Base-by-base conservation (phyloP, 2,113 vertebrate species). In the Xyrauchen texanus region DNA sequence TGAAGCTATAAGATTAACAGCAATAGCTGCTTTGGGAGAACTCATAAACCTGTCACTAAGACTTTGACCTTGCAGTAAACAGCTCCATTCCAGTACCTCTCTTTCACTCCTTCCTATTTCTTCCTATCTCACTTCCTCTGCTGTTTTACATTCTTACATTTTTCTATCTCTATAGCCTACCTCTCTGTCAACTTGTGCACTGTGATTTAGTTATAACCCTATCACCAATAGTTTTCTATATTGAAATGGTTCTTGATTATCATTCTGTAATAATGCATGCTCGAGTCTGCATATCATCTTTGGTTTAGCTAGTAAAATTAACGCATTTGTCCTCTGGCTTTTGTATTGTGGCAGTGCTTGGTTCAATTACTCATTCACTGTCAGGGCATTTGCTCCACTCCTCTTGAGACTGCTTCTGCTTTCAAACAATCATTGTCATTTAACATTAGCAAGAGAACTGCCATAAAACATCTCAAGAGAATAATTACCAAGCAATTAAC, bases 41-140 rank as follows among this genome's bases (percentile, higher is more conserved):
- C 75, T 90, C 66, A 73, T 90, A 93, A 93, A 91, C 89, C 90
- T 90, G 88, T 81, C 90, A 85, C 82, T 83, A 85, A 87, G 87
- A 91, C 90, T 89, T 89, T 94, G 92, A 93, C 92, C 92, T 86
- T 80, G 88, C 89, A 90, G 90, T 93, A 93, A 93, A 93, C 91
- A 92, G 89, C 83, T 82, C 69, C 68, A 84, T 82, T 89, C 86
- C 87, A 91, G 91, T 89, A 89, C 61, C 76, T 80, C 61, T 83
- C 61, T 34, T 34, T 67, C 34, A 45, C 21, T 64, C 68, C 62
- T 73, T 65, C 68, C 65, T 52, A 58, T 62, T 60, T 68, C 76
- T 73, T 53, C 49, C 53, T 70, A 57, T 52, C 12, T 55, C 51
- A 52, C 66, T 12, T 51, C 81, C 68, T 78, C 71, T 77, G 45